Percentiles rank a stretch among this genome's conserved stretches.
Evolutionary conservation across 2,797 vertebrate species (phyloP).

Genomic region (Liparis tanakae): DNA sequence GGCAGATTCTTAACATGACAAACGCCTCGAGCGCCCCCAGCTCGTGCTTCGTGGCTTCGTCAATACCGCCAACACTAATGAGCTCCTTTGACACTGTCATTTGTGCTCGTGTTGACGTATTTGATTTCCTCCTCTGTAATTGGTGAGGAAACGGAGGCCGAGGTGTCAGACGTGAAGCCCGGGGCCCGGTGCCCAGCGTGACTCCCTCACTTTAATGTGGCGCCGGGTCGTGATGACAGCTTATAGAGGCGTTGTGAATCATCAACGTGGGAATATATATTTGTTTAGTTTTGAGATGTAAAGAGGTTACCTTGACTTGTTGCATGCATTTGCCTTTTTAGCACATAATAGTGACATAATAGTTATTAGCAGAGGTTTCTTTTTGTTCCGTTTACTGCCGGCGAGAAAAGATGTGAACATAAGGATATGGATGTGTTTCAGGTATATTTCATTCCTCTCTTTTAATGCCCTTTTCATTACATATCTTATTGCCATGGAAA

Average conservation of each 20-base stretch:
- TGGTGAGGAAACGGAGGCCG: slow-evolving; percentile 18
- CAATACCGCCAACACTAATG: slow-evolving; percentile 57
- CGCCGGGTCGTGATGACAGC: slow-evolving; percentile 18
- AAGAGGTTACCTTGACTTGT: slow-evolving; percentile 4
- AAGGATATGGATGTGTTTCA: not conserved
- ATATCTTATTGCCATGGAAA: not conserved
- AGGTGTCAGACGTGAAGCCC: slow-evolving; percentile 48
- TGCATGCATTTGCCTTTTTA: not conserved
- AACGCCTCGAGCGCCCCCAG: slow-evolving; percentile 20
- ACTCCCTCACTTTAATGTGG: slow-evolving; percentile 51
- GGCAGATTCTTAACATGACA: slow-evolving; percentile 29
- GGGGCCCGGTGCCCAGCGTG: slow-evolving; percentile 16
- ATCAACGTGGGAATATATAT: slow-evolving; percentile 14
- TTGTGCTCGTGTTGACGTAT: slow-evolving; percentile 57
- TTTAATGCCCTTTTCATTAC: not conserved
- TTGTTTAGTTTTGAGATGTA: not conserved
- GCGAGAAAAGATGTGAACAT: not conserved
- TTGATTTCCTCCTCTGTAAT: slow-evolving; percentile 54
- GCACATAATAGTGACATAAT: not conserved
- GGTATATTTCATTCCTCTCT: not conserved
- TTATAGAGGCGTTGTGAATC: slow-evolving; percentile 38
- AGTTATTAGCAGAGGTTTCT: not conserved
- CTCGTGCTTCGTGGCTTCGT: slow-evolving; percentile 53
- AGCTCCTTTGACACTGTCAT: slow-evolving; percentile 61
- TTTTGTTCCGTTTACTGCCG: not conserved